A percentile compares a stretch with the other conserved stretches of the same genome.
These are phyloP conservation scores for Encarsia formosa DNA, from an alignment of 2,888 invertebrate genomes.

Conservation along the genomic window DNA sequence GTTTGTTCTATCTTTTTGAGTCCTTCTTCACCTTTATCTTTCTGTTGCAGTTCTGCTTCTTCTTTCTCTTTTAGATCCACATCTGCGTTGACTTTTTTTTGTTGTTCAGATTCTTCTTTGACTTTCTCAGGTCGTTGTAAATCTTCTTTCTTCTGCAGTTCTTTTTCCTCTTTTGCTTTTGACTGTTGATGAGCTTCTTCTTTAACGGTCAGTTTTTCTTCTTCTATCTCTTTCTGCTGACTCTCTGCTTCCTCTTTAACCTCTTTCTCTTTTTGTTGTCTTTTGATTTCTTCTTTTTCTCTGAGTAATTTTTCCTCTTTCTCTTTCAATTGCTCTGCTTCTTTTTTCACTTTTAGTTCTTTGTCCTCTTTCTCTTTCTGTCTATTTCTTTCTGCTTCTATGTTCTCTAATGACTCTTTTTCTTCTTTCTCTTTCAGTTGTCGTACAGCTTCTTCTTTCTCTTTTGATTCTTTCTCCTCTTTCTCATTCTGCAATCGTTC, in stretches of 20 bases:
- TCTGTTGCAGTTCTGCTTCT: not conserved
- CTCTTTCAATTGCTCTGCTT: slow-evolving; percentile 29
- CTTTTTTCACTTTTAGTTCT: slow-evolving; percentile 26
- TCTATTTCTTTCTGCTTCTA: slow-evolving; percentile 17
- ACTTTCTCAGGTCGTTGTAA: not conserved
- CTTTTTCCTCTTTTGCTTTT: not conserved
- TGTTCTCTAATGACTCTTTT: slow-evolving; percentile 20
- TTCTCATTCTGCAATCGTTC: not conserved
- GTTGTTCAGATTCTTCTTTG: slow-evolving; percentile 22
- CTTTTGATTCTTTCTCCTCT: not conserved
- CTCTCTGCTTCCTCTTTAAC: not conserved
- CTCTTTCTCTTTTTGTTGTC: not conserved
- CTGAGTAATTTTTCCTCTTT: slow-evolving; percentile 25
- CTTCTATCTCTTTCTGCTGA: slow-evolving; percentile 27
- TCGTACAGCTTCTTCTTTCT: not conserved
- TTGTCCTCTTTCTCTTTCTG: slow-evolving; percentile 12
- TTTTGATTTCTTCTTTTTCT: slow-evolving; percentile 7
- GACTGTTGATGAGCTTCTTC: too few species aligned
- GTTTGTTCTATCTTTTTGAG: slow-evolving; percentile 16
- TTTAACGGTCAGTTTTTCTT: slow-evolving; percentile 16
- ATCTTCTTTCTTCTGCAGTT: slow-evolving; percentile 9
- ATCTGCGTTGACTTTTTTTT: slow-evolving; percentile 25
- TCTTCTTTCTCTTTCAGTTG: slow-evolving; percentile 16
- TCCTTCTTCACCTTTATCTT: not conserved
- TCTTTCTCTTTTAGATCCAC: not conserved